phyloP scores from a whole-genome alignment of 2,797 vertebrate genomes.

The Lacerta bilineata region DNA sequence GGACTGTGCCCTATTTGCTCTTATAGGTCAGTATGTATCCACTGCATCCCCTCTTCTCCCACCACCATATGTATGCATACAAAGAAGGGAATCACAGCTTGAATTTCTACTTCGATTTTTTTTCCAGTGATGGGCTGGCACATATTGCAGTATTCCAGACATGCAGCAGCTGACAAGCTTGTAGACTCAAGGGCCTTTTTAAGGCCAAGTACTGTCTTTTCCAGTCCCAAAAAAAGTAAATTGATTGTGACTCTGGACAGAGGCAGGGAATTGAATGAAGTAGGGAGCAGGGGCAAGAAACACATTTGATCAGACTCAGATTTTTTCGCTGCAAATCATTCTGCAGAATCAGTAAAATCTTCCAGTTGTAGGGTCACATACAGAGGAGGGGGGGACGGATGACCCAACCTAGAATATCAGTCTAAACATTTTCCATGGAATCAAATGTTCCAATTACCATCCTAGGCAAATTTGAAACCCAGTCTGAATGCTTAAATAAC shows the following conservation, averaged over 20 bases:
- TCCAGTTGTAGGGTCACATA: background rate
- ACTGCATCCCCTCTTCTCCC: background rate
- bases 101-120: background rate
- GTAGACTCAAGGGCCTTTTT: background rate
- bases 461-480: background rate
- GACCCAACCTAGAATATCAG: background rate
- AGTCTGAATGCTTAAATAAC: background rate
- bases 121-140: background rate
- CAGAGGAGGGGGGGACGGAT: too few species aligned
- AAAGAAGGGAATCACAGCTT: background rate
- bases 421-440: background rate
- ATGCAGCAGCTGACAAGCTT: background rate
- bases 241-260: slow-evolving; percentile 23
- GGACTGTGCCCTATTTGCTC: too few species aligned
- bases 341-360: background rate
- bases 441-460: background rate
- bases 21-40: too few species aligned
- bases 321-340: slow-evolving; percentile 6
- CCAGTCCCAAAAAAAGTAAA: background rate
- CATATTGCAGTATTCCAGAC: slow-evolving; percentile 1
- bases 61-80: background rate
- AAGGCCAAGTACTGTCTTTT: slow-evolving; percentile 2
- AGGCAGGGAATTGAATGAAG: slow-evolving; percentile 15
- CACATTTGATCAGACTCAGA: slow-evolving; percentile 2
- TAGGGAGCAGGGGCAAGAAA: background rate